phyloP scores from a whole-genome alignment of 1,140 invertebrate species.

The Calephelis nemesis region DNA sequence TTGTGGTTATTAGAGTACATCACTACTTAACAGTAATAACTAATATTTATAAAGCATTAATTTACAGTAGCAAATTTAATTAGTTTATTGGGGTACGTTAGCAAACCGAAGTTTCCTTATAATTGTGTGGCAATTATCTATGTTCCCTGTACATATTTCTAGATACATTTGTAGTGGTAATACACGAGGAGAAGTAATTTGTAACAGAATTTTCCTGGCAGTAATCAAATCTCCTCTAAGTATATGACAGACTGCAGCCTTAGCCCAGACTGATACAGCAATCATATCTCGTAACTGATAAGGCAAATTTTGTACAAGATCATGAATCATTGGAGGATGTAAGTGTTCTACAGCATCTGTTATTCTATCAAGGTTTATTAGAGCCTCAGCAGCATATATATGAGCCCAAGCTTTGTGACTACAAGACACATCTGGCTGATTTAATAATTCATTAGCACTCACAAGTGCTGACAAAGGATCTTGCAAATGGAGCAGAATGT shows the following conservation, averaged over 20 bases:
- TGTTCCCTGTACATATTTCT: constrained; percentile 74
- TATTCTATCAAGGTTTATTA: constrained; percentile 91
- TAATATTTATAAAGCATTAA: too few species aligned
- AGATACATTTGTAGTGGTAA: constrained; percentile 75
- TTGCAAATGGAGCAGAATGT: constrained; percentile 90
- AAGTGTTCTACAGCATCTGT: constrained; percentile 91
- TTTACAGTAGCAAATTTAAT: constrained; percentile 10
- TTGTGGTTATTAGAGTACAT: too few species aligned
- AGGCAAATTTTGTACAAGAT: constrained; percentile 64
- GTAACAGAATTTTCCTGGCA: constrained; percentile 67
- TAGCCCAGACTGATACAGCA: constrained; percentile 71
- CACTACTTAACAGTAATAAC: too few species aligned
- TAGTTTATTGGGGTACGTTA: constrained; percentile 43
- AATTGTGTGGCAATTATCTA: constrained; percentile 72
- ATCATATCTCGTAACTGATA: constrained; percentile 68
- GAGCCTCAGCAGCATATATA: constrained; percentile 93
- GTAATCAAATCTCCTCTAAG: constrained; percentile 67
- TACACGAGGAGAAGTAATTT: constrained; percentile 70
- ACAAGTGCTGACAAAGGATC: constrained; percentile 91
- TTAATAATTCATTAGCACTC: constrained; percentile 85
- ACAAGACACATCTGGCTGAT: constrained; percentile 71
- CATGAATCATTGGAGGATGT: constrained; percentile 86
- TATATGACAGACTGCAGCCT: constrained; percentile 71
- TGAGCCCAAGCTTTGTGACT: constrained; percentile 88
- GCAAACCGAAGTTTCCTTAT: constrained; percentile 63